Conservation (phyloP, 2,797 vertebrate species). For the Coracias cyanogaster region DNA sequence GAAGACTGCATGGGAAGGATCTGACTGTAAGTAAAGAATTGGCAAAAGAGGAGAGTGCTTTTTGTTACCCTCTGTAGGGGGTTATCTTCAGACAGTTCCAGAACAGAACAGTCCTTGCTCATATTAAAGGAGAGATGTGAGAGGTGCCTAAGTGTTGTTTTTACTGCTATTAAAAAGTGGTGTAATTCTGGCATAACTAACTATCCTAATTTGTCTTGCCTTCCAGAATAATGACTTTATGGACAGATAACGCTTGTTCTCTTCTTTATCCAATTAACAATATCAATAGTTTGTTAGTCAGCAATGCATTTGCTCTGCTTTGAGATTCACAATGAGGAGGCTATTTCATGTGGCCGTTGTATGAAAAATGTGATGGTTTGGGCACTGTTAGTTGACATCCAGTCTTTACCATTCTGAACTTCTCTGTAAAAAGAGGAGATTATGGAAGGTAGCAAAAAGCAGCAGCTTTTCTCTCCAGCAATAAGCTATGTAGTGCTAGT, state of each 20-base stretch:
- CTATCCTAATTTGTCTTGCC: background rate
- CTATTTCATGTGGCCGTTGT: background rate
- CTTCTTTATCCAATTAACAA: background rate
- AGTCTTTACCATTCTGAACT: background rate
- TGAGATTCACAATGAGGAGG: background rate
- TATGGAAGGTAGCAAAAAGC: background rate
- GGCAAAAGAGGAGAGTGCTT: background rate
- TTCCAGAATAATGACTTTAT: background rate
- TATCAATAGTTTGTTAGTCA: background rate
- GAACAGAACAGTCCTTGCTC: background rate
- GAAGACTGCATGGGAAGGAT: conserved; percentile 92
- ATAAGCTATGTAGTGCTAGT: background rate
- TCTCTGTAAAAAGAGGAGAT: background rate
- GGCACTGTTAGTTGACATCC: background rate
- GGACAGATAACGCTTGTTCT: background rate
- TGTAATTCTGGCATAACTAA: background rate
- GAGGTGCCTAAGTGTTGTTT: background rate
- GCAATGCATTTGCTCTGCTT: background rate
- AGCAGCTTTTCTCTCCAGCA: background rate
- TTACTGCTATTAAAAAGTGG: background rate
- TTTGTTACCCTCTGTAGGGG: background rate
- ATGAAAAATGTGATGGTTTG: background rate
- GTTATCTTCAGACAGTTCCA: background rate
- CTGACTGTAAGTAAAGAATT: conserved; percentile 87
- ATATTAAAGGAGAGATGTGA: background rate